phyloP scores from a whole-genome alignment of 2,888 invertebrate species.

The Lamellibrachia satsuma region DNA sequence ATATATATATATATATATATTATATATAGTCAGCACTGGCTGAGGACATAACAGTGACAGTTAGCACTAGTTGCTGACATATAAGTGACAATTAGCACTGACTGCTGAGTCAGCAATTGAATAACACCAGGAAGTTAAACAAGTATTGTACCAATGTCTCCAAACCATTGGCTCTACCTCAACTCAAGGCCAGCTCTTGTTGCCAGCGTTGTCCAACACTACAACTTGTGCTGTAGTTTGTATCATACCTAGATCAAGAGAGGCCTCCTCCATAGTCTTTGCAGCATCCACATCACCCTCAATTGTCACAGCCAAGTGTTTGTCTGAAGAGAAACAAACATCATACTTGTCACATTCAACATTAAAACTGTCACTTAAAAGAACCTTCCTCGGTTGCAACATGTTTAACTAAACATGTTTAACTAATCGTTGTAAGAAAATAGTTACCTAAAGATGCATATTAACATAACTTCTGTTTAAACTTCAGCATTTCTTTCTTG shows the following conservation, averaged over 20 bases:
- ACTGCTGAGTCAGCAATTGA: no score
- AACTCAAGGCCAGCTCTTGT: no score
- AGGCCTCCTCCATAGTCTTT: conserved; percentile 48
- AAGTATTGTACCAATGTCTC: no score
- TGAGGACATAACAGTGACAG: not conserved
- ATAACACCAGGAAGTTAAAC: no score
- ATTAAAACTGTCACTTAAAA: no score
- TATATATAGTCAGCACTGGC: no score
- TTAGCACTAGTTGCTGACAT: no score
- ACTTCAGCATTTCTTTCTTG: not conserved
- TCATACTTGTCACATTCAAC: not conserved
- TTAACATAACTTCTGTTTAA: not conserved
- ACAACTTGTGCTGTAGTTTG: not conserved
- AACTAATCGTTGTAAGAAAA: not conserved
- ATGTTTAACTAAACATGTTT: not conserved
- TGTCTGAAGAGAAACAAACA: conserved; percentile 49
- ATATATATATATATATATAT: no score
- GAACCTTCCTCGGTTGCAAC: not conserved
- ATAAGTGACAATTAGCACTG: no score
- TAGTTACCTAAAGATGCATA: not conserved
- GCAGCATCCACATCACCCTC: conserved; percentile 71
- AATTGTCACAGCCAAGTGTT: conserved; percentile 60
- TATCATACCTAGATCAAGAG: conserved; percentile 46
- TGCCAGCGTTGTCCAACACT: no score
- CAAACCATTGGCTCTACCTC: no score